A percentile compares a stretch with the other conserved stretches of the same genome.
Conservation (phyloP, 2,888 invertebrate genomes). For the Pogonocherus hispidulus region DNA sequence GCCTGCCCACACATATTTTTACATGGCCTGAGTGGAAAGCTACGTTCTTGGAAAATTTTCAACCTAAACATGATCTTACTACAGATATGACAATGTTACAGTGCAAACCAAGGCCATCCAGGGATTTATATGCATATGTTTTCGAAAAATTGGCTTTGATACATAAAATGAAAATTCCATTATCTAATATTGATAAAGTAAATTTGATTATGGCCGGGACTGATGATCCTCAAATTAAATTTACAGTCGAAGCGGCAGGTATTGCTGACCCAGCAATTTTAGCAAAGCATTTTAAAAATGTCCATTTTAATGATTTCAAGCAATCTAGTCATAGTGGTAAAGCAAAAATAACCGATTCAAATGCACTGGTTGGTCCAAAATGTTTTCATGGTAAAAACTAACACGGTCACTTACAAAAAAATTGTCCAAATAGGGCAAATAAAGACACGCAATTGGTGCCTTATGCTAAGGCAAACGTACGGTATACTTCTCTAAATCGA, state of each 20-base stretch:
- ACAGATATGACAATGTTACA: slow-evolving; percentile 17
- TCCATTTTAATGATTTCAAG: too few species aligned
- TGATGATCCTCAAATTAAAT: slow-evolving; percentile 17
- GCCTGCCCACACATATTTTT: slow-evolving; percentile 37
- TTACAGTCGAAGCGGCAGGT: slow-evolving; percentile 22
- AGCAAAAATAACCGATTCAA: background rate
- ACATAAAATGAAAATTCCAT: slow-evolving; percentile 7
- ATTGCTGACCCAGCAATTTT: slow-evolving; percentile 16
- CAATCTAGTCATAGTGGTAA: background rate
- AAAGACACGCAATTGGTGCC: too few species aligned
- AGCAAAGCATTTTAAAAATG: slow-evolving; percentile 18
- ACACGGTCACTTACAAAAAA: too few species aligned
- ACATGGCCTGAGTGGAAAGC: slow-evolving; percentile 38
- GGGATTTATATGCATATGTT: slow-evolving; percentile 25
- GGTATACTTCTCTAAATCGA: too few species aligned
- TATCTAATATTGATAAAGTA: slow-evolving; percentile 29
- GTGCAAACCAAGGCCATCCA: background rate
- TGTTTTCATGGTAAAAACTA: too few species aligned
- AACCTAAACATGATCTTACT: slow-evolving; percentile 34
- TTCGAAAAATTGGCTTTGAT: slow-evolving; percentile 31
- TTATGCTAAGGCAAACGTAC: too few species aligned
- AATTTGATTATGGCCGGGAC: slow-evolving; percentile 34
- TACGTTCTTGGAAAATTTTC: slow-evolving; percentile 35
- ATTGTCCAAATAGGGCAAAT: too few species aligned
- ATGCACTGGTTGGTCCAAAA: background rate